phyloP scores from a whole-genome alignment of 2,888 invertebrate species.

The Leucoma salicis region DNA sequence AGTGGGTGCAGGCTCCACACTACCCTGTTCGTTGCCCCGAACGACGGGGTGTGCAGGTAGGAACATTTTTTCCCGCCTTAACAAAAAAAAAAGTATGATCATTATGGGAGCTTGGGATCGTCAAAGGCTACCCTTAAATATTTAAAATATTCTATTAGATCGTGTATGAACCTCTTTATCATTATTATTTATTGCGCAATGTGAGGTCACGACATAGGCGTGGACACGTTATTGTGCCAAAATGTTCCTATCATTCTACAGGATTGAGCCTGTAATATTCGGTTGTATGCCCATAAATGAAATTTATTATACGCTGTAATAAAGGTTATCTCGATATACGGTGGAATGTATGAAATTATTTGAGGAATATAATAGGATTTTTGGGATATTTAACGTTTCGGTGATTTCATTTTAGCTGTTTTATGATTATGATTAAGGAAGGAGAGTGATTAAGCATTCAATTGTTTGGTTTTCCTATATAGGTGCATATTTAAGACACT shows the following conservation, averaged over 20 bases:
- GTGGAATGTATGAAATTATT: conserved; percentile 26
- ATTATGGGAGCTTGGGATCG: no score
- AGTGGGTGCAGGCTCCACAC: no score
- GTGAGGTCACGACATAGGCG: conserved; percentile 50
- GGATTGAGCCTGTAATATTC: conserved; percentile 32
- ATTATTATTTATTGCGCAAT: conserved; percentile 62
- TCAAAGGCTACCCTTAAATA: no score
- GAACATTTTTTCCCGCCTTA: no score
- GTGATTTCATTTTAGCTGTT: conserved; percentile 17
- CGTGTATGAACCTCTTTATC: conserved; percentile 59
- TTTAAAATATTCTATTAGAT: no score
- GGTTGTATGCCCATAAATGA: conserved; percentile 36
- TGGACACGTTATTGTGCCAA: conserved; percentile 46
- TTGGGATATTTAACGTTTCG: conserved; percentile 13
- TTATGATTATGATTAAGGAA: conserved; percentile 14
- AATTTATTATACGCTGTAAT: conserved; percentile 37
- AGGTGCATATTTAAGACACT: no score
- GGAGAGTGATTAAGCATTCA: no score
- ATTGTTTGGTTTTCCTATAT: no score
- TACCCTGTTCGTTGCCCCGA: no score
- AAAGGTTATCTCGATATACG: conserved; percentile 21
- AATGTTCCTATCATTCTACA: conserved; percentile 44
- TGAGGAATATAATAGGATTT: conserved; percentile 25
- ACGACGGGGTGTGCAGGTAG: no score
- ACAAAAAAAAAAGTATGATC: no score